Evolutionary conservation across 1,140 invertebrate genomes (phyloP), one percentile per base, ranked within the genome.

Genomic region (Drosophila pseudoobscura): DNA sequence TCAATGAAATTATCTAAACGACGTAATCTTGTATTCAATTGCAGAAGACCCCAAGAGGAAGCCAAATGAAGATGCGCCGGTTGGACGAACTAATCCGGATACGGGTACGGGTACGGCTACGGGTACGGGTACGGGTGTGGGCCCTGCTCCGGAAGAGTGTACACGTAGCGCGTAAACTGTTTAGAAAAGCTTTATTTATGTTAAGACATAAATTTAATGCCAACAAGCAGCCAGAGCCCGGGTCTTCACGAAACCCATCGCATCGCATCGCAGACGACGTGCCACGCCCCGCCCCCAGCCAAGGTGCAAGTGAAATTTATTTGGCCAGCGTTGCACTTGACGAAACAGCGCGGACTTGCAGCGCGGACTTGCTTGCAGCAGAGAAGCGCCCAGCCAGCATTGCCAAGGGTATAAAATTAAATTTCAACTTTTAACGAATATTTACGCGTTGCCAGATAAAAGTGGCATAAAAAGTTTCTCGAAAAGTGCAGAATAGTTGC

Each of bases 381-480:
- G 66, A 59, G 49, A 43, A 17, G 43, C 20, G 50, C 26, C 46
- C 59, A 53, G 61, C 62, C 59, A 53, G 64, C 62, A 56, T 72
- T 66, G 63, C 73, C 63, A 41, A 39, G 78, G 75, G 83, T 87
- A 88, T 88, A 83, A 88, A 88, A 88, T 88, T 88, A 88, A 88
- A 88, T 88, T 88, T 88, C 71, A 88, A 88, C 83, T 88, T 88
- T 88, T 88, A 88, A 88, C 83, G 83, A 88, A 88, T 88, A 88
- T 88, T 88, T 88, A 88, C 83, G 83, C 79, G 83, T 79, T 83
- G 71, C 75, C 60, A 88, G 83, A 88, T 88, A 88, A 88, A 88
- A 87, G 77, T 85, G 78, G 78, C 78, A 87, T 88, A 82, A 88
- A 73, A 87, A 88, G 71, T 88, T 88, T 88, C 65, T 65, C 15